A percentile compares a stretch with the other conserved stretches of the same genome.
Conservation (phyloP, 2,113 vertebrate genomes). For the Euleptes europaea region DNA sequence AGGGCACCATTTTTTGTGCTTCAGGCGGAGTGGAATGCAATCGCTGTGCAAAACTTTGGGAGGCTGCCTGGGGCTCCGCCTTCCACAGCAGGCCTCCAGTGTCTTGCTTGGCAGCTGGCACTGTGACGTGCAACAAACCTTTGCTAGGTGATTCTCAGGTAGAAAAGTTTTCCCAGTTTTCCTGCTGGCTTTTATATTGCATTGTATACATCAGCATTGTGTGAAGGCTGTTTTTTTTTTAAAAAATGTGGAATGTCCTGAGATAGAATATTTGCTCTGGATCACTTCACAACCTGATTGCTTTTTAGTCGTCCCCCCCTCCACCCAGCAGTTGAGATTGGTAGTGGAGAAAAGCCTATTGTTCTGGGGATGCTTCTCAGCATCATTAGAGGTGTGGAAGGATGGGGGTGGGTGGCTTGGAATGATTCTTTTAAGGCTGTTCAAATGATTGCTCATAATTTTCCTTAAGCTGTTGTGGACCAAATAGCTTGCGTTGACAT, state of each 20-base stretch:
- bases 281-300: slow-evolving; percentile 72
- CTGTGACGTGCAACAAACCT: background rate
- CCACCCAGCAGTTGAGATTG: slow-evolving; percentile 57
- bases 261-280: slow-evolving; percentile 67
- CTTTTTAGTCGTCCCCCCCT: slow-evolving; percentile 45
- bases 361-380: slow-evolving; percentile 60
- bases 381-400: slow-evolving; percentile 57
- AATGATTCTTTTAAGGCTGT: slow-evolving; percentile 16
- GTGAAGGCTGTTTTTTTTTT: background rate
- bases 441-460: slow-evolving; percentile 47
- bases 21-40: background rate
- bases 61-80: background rate
- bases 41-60: background rate
- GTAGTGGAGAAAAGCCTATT: slow-evolving; percentile 59
- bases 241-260: slow-evolving; percentile 40
- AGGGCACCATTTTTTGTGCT: too few species aligned
- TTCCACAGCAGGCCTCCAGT: background rate
- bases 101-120: background rate
- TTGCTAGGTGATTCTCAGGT: slow-evolving; percentile 24
- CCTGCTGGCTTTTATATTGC: slow-evolving; percentile 43
- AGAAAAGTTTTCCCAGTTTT: slow-evolving; percentile 39
- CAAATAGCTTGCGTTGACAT: slow-evolving; percentile 42
- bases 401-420: slow-evolving; percentile 5
- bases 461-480: slow-evolving; percentile 52
- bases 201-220: slow-evolving; percentile 46